Percentiles rank a stretch among this genome's conserved stretches.
Evolutionary conservation across 2,113 vertebrate species (phyloP).

Genomic region (Coreoperca whiteheadi): DNA sequence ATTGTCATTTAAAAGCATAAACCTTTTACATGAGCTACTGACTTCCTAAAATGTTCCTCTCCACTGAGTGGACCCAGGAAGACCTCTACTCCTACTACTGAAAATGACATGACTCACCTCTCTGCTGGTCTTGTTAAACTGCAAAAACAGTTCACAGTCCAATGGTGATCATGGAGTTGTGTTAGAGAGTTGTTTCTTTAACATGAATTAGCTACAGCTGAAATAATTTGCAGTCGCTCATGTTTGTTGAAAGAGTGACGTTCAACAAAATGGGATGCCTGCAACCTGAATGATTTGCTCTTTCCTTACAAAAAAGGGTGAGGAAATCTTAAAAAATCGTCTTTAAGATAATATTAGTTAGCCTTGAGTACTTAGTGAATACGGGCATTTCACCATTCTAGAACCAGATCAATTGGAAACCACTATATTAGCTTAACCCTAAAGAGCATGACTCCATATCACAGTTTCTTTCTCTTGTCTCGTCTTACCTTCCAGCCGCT

Average conservation of each 20-base stretch:
- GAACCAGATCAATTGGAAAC: neutral
- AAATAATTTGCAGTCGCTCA: neutral
- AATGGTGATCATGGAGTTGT: neutral
- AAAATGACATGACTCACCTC: slow-evolving; percentile 2
- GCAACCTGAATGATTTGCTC: too few species aligned
- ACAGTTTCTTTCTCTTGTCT: neutral
- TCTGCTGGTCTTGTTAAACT: neutral
- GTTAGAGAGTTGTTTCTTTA: neutral
- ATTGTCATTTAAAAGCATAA: neutral
- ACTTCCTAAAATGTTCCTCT: neutral
- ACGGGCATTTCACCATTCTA: neutral
- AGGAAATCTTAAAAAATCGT: neutral
- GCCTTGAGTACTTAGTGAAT: neutral
- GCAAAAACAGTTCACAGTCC: neutral
- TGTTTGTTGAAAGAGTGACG: neutral
- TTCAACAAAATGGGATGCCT: too few species aligned
- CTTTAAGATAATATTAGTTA: neutral
- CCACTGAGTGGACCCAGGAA: neutral
- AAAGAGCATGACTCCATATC: neutral
- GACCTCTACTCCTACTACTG: neutral
- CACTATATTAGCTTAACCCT: neutral
- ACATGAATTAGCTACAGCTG: slow-evolving; percentile 2
- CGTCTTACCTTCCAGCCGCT: slow-evolving; percentile 93
- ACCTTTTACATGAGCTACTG: neutral
- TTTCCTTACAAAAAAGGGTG: neutral